phyloP scores from a whole-genome alignment of 2,888 invertebrate species.

The Dioctria linearis region DNA sequence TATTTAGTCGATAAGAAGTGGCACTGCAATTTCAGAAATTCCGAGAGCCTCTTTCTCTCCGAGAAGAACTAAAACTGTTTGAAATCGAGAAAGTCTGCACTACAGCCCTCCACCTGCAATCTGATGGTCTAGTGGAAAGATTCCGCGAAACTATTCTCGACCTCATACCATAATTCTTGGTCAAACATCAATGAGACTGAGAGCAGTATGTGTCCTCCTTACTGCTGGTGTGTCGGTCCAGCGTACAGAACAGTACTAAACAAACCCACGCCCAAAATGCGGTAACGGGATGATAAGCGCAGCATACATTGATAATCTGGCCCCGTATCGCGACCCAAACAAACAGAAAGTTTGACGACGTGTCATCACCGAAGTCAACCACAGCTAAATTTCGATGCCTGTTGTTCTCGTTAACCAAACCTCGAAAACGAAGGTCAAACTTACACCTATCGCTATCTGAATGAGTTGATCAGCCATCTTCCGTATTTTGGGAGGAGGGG shows the following conservation, averaged over 20 bases:
- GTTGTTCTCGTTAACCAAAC: no score
- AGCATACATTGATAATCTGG: background rate
- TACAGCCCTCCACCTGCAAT: constrained; percentile 61
- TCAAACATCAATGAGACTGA: constrained; percentile 25
- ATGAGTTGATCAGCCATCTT: no score
- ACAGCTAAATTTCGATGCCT: no score
- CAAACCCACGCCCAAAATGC: constrained; percentile 42
- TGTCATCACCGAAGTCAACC: no score
- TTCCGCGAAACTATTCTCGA: constrained; percentile 59
- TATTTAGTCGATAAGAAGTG: background rate
- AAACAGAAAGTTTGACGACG: no score
- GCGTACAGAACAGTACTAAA: constrained; percentile 52
- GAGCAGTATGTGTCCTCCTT: constrained; percentile 32
- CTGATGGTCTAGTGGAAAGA: constrained; percentile 61
- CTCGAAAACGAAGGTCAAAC: no score
- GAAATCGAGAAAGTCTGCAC: constrained; percentile 56
- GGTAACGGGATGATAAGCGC: background rate
- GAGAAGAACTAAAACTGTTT: background rate
- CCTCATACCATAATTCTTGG: constrained; percentile 52
- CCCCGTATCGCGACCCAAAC: background rate
- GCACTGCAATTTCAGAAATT: background rate
- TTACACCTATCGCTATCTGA: no score
- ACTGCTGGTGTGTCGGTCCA: background rate
- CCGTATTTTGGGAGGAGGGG: no score
- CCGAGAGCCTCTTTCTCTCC: background rate